A percentile compares a stretch with the other conserved stretches of the same genome.
Evolutionary conservation across 2,797 vertebrate species (phyloP).

Genomic region (Pogoniulus pusillus): DNA sequence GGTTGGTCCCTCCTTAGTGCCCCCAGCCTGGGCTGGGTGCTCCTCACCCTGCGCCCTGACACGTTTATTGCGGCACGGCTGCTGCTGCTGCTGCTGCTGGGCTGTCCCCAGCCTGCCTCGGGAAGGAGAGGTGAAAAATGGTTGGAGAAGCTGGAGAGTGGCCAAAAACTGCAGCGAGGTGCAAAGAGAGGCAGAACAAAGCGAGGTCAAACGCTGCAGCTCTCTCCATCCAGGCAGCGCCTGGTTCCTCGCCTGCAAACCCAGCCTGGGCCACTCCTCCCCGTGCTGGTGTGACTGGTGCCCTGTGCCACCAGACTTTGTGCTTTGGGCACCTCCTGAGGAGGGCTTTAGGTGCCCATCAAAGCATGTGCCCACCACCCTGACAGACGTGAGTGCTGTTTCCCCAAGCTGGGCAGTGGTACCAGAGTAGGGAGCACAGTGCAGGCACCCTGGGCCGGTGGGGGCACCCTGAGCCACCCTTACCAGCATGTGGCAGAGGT

Average conservation of each 20-base stretch:
- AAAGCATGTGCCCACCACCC: background rate
- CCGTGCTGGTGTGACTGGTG: background rate
- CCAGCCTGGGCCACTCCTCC: background rate
- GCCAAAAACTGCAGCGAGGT: background rate
- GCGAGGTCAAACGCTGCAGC: background rate
- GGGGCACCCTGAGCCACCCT: too few relatives aligned
- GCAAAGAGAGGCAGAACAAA: slow-evolving; percentile 43
- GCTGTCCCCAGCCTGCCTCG: background rate
- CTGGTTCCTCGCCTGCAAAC: background rate
- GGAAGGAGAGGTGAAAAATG: slow-evolving; percentile 1
- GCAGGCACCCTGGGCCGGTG: too few relatives aligned
- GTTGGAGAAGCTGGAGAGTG: slow-evolving; percentile 29
- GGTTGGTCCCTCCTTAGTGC: fast-evolving
- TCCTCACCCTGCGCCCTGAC: fast-evolving
- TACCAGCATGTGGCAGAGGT: fast-evolving
- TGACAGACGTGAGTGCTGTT: background rate
- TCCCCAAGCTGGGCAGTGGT: fast-evolving
- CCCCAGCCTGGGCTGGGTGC: background rate
- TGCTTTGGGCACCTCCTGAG: fast-evolving
- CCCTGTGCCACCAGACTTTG: background rate
- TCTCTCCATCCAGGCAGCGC: background rate
- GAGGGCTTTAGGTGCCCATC: background rate
- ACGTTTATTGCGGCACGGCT: background rate
- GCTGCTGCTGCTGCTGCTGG: background rate
- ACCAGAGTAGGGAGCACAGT: background rate